Percentiles rank a stretch among this genome's conserved stretches.
Conservation (phyloP, 2,888 invertebrate species). For the Trachelus iudaicus region DNA sequence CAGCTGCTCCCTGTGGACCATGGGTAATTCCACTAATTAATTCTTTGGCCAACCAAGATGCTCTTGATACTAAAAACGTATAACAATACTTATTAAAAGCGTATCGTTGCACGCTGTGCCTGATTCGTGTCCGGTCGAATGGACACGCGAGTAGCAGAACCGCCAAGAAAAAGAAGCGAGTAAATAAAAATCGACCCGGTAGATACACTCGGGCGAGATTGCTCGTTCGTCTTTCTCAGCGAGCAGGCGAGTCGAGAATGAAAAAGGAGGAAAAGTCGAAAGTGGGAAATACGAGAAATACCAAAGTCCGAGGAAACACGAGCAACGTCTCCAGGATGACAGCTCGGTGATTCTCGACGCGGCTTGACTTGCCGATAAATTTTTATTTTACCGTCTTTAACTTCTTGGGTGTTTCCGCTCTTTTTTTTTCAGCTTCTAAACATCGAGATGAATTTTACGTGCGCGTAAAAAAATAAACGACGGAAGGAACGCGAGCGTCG, state of each 20-base stretch:
- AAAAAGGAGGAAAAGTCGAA: too few relatives aligned
- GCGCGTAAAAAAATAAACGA: background rate
- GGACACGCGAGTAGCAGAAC: background rate
- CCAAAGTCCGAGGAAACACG: too few relatives aligned
- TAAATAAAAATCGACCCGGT: too few relatives aligned
- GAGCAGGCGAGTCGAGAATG: too few relatives aligned
- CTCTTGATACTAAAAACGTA: constrained; percentile 7
- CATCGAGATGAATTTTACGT: background rate
- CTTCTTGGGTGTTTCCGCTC: background rate
- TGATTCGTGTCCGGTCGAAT: background rate
- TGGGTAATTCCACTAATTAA: constrained; percentile 42
- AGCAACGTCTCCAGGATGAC: too few relatives aligned
- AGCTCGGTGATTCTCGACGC: background rate
- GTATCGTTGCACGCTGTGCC: background rate
- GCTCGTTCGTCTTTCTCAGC: too few relatives aligned
- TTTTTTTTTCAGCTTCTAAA: background rate
- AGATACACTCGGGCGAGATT: too few relatives aligned
- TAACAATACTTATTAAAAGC: too few relatives aligned
- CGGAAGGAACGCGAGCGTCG: background rate
- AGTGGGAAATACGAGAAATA: too few relatives aligned
- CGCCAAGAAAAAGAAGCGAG: too few relatives aligned
- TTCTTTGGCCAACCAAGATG: constrained; percentile 29
- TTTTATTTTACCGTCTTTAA: background rate
- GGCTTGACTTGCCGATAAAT: background rate
- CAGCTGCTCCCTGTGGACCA: background rate